Base-by-base conservation (phyloP, 2,113 vertebrate species). In the Morone saxatilis region DNA sequence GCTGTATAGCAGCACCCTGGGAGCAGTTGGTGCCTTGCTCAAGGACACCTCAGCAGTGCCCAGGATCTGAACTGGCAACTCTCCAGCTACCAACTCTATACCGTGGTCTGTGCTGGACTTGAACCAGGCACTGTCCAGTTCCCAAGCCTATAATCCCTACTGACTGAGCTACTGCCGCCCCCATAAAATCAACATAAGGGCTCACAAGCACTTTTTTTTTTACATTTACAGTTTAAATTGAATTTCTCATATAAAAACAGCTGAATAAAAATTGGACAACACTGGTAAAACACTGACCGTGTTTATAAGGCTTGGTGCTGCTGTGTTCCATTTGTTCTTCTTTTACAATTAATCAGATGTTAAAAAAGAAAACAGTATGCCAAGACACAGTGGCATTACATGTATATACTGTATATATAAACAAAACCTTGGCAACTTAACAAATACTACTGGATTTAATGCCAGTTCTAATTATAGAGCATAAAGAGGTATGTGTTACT, bases 361-460 rank as follows among this genome's bases (percentile, higher is more conserved):
- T 1, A 48, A 31, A 78, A 2, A 25, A 25, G 25, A 25, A n/a
- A 73, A 63, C 54, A 68, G 38, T 14, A 48, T 62, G 25, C 5
- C 7, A 36, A 41, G 17, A 67, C 17, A 41, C 0, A 19, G 4
- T 6, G 10, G 20, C 20, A 68, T 25, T 71, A 13, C 12, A 47
- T 31, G 31, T 31, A 31, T 31, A 31, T 31, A 31, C 31, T 31
- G 31, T 31, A 31, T 31, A 31, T 31, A 71, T 47, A 41, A 63
- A 75, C 7, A 80, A n/a, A 70, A 40, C 59, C 41, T 5, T 73
- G 31, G 65, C 61, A 51, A 68, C 53, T 80, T 14, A 79, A 67
- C 17, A 38, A 22, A 59, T 60, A 54, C 61, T 45, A 3, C 25
- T 20, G 14, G 7, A n/a, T 54, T 16, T 7, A 31, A 8, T 7